These are phyloP conservation scores for Sebastes flavidus DNA, from an alignment of 2,797 vertebrate genomes.

Conservation along the genomic window DNA sequence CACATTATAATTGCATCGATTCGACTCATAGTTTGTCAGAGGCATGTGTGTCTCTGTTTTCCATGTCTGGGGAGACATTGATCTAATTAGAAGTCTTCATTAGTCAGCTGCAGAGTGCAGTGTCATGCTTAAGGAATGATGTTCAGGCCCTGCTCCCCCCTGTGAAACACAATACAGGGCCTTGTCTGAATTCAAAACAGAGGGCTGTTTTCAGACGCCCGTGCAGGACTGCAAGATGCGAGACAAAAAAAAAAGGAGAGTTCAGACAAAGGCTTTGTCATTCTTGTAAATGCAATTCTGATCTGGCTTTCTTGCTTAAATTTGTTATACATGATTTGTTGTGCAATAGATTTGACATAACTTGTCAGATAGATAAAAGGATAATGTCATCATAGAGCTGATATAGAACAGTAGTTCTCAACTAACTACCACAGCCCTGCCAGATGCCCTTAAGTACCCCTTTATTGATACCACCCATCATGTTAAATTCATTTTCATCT, in stretches of 20 bases:
- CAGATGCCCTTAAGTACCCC: background rate
- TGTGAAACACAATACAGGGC: slow-evolving; percentile 60
- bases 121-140: slow-evolving; percentile 79
- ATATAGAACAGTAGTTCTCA: background rate
- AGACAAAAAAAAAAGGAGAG: background rate
- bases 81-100: slow-evolving; percentile 81
- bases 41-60: slow-evolving; percentile 69
- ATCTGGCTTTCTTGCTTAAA: background rate
- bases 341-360: background rate
- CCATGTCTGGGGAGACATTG: slow-evolving; percentile 68
- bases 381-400: background rate
- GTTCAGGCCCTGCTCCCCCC: slow-evolving; percentile 25
- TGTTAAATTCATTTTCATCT: background rate
- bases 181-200: slow-evolving; percentile 69
- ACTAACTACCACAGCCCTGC: background rate
- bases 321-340: slow-evolving; percentile 3
- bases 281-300: background rate
- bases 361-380: background rate
- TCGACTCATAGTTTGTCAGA: slow-evolving; percentile 64
- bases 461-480: background rate
- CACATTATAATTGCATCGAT: slow-evolving; percentile 73
- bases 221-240: slow-evolving; percentile 12
- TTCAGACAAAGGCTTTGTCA: slow-evolving; percentile 31
- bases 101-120: slow-evolving; percentile 73
- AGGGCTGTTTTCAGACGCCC: slow-evolving; percentile 54